Evolutionary conservation across 2,113 vertebrate species (phyloP).

Genomic region (Cyanoliseus patagonus): DNA sequence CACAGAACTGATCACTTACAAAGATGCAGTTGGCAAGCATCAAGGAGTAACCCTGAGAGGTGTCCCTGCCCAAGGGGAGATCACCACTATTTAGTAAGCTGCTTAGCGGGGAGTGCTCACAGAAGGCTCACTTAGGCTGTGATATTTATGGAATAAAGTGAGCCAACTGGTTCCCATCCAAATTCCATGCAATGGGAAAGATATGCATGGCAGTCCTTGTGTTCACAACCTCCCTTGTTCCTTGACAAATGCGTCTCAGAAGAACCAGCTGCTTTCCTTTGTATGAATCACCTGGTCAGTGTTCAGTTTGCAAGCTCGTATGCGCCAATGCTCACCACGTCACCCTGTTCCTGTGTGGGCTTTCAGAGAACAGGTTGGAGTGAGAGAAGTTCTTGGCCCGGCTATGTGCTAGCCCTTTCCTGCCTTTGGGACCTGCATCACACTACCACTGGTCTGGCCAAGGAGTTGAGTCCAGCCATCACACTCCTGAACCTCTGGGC

Average conservation of each 20-base stretch:
- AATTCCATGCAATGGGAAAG: background rate
- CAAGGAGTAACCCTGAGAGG: background rate
- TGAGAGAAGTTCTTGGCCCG: background rate
- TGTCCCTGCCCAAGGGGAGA: background rate
- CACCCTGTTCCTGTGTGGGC: background rate
- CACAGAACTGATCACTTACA: fast-evolving
- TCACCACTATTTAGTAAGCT: background rate
- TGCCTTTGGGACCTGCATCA: background rate
- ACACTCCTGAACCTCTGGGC: background rate
- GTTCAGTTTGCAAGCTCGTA: background rate
- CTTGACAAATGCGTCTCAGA: background rate
- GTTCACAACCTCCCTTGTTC: background rate
- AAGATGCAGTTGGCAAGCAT: background rate
- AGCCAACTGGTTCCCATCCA: background rate
- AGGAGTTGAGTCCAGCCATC: background rate
- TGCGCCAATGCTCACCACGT: background rate
- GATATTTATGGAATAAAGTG: background rate
- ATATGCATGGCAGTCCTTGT: background rate
- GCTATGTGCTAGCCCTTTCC: background rate
- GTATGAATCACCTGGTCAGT: background rate
- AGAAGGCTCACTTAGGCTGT: background rate
- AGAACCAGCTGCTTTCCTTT: background rate
- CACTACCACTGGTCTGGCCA: background rate
- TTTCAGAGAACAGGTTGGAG: background rate
- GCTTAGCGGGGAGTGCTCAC: background rate